Evolutionary conservation across 2,888 invertebrate genomes (phyloP).

Genomic region (Meloe dianella): DNA sequence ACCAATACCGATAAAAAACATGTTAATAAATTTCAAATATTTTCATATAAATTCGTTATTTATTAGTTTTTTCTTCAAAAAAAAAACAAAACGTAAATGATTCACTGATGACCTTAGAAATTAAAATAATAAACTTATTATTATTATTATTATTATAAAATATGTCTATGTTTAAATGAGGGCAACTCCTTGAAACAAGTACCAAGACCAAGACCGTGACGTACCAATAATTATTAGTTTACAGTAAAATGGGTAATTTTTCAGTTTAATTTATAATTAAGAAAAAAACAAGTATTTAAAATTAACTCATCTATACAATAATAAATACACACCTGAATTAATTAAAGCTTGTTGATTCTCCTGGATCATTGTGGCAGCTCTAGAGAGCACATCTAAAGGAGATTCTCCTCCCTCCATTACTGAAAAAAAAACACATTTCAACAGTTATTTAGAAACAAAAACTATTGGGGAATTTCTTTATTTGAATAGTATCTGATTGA

Average conservation of each 20-base stretch:
- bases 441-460: too few species aligned
- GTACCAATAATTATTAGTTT: conserved; percentile 20
- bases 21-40: background rate
- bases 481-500: too few species aligned
- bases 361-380: conserved; percentile 89
- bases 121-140: conserved; percentile 1
- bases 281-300: background rate
- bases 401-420: conserved; percentile 78
- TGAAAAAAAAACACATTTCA: background rate
- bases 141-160: background rate
- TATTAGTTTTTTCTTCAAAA: background rate
- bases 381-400: conserved; percentile 83
- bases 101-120: background rate
- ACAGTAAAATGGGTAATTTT: conserved; percentile 14
- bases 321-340: conserved; percentile 60
- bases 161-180: conserved; percentile 13
- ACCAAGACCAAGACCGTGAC: conserved; percentile 15
- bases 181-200: conserved; percentile 16
- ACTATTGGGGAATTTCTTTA: too few species aligned
- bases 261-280: background rate
- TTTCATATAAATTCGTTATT: background rate
- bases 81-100: background rate
- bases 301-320: background rate
- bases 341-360: conserved; percentile 63
- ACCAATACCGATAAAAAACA: background rate